phyloP scores from a whole-genome alignment of 2,888 invertebrate genomes.

The Aphrophora alni region DNA sequence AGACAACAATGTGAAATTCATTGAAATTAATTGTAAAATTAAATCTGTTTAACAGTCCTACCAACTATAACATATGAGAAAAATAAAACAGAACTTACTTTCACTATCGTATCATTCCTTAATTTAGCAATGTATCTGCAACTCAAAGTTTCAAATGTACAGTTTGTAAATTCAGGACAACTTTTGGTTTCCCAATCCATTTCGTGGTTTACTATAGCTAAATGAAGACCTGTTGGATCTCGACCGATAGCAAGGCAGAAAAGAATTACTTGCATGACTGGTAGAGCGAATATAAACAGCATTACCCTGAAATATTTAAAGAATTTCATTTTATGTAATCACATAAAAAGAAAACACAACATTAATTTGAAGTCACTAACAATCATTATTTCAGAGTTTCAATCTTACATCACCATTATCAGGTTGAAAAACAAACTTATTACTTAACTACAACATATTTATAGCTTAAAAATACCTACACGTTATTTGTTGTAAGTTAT shows the following conservation, averaged over 20 bases:
- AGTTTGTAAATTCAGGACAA: slow-evolving; percentile 64
- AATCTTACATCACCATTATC: too few relatives aligned
- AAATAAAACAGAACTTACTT: slow-evolving; percentile 56
- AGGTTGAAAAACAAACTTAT: too few relatives aligned
- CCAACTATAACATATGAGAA: too few relatives aligned
- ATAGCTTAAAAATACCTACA: too few relatives aligned
- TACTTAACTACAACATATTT: too few relatives aligned
- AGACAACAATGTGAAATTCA: too few relatives aligned
- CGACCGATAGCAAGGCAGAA: slow-evolving; percentile 92
- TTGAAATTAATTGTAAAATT: too few relatives aligned
- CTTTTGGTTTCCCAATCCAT: slow-evolving; percentile 58
- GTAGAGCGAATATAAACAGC: slow-evolving; percentile 91
- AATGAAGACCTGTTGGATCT: slow-evolving; percentile 80
- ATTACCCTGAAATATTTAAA: slow-evolving; percentile 66
- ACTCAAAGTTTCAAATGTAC: slow-evolving; percentile 74
- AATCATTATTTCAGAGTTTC: too few relatives aligned
- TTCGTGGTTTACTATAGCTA: slow-evolving; percentile 81
- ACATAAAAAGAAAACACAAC: neutral
- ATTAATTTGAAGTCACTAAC: too few relatives aligned
- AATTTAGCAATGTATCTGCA: slow-evolving; percentile 81
- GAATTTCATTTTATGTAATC: too few relatives aligned
- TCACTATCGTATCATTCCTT: slow-evolving; percentile 73
- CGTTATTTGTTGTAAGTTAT: too few relatives aligned
- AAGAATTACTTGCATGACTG: slow-evolving; percentile 93
- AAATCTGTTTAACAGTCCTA: too few relatives aligned